Base-by-base conservation (phyloP, 2,113 vertebrate species). In the Bostrychus sinensis region DNA sequence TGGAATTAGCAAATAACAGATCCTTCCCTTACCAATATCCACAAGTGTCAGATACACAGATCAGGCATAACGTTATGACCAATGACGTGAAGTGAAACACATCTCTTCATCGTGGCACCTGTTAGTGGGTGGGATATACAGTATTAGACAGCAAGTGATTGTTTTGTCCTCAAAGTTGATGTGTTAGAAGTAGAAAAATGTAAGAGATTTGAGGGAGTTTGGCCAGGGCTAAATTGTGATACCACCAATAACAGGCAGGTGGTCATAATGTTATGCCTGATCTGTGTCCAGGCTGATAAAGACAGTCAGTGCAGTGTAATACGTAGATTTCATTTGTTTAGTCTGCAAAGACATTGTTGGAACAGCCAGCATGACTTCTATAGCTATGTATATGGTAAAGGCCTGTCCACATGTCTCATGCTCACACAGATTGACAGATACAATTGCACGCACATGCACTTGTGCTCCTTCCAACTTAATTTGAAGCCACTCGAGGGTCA, bases 401-500 rank as follows among this genome's bases (percentile, higher is more conserved):
- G 66, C 81, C 63, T 76, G 82, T 91, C 83, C 86, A 90, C 84
- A 89, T 90, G 88, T 82, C 83, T 86, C 79, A 87, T 22, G 76
- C 38, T 85, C 84, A 76, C 11, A 34, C 38, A 86, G 88, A 91
- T 73, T 91, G 89, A 86, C 90, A 89, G 89, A 76, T 71, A 77
- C 72, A 92, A 92, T 91, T 92, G 89, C 87, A 88, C 82, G 69
- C 91, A 91, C 85, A 90, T 91, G 92, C 85, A 86, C 64, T 56
- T 26, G 53, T 75, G 81, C 72, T 85, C 75, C 79, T 77, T 75
- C 45, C 64, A 28, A 66, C 77, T 89, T 88, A 84, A 91, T 91
- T 89, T 88, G 66, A 88, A 70, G 80, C 82, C 82, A 87, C 70
- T 70, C 34, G 14, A 67, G 76, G 81, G 89, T 91, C 89, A 89